phyloP scores from a whole-genome alignment of 2,888 invertebrate genomes.

The Coenonympha arcania region DNA sequence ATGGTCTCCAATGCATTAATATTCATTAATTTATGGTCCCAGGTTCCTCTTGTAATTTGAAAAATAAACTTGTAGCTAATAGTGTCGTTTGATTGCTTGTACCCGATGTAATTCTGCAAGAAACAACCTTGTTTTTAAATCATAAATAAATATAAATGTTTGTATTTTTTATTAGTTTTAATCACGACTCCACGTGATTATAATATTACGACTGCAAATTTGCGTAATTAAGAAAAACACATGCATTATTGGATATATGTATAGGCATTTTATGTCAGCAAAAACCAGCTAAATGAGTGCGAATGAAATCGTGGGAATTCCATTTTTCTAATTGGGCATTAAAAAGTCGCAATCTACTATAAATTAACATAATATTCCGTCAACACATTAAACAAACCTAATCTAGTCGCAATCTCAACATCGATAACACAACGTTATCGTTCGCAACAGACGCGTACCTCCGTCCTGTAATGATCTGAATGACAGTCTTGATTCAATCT shows the following conservation, averaged over 20 bases:
- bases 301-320: no score
- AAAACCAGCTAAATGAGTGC: no score
- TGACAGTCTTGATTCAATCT: slow-evolving; percentile 14
- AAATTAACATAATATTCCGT: neutral
- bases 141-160: no score
- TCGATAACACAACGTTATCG: slow-evolving; percentile 1
- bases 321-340: no score
- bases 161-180: no score
- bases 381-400: neutral
- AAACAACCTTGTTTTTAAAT: neutral
- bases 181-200: no score
- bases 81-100: no score
- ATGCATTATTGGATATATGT: no score
- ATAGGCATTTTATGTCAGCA: no score
- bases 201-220: no score
- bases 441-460: slow-evolving; percentile 3
- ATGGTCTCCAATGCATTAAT: neutral
- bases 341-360: neutral
- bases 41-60: neutral
- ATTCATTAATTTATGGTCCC: neutral
- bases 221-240: no score
- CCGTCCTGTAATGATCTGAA: slow-evolving; percentile 14
- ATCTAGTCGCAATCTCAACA: neutral
- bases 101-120: no score
- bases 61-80: neutral